phyloP scores from a whole-genome alignment of 2,888 invertebrate species.

The Thymelicus acteon region DNA sequence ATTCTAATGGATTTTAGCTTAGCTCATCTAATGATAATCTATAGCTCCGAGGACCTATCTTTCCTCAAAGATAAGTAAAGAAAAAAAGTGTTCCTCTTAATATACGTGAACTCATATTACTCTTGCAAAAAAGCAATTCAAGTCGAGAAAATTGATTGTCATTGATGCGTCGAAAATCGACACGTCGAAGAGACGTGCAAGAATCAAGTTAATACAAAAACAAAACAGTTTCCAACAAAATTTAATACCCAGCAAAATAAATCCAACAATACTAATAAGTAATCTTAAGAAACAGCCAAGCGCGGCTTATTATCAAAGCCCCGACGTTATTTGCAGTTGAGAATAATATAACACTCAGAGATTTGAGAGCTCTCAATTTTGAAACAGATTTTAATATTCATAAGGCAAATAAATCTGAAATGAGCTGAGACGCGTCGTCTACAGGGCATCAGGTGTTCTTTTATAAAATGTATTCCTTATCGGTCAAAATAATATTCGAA shows the following conservation, averaged over 20 bases:
- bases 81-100: no score
- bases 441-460: conserved; percentile 9
- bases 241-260: not conserved
- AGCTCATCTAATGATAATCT: no score
- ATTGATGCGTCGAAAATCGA: no score
- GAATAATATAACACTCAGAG: conserved; percentile 64
- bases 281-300: conserved; percentile 52
- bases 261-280: conserved; percentile 22
- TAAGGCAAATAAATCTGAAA: conserved; percentile 61
- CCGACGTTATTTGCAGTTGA: conserved; percentile 51
- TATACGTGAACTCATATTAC: no score
- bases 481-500: not conserved
- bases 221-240: no score
- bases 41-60: no score
- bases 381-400: conserved; percentile 66
- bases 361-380: conserved; percentile 63
- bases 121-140: no score
- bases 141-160: no score
- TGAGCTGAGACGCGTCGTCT: conserved; percentile 40
- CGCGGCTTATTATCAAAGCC: conserved; percentile 59
- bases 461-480: conserved; percentile 19
- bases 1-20: no score
- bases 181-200: no score
- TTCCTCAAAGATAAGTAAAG: no score
- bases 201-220: not conserved